Evolutionary conservation across 2,113 vertebrate species (phyloP).

Genomic region (Tapirus terrestris): DNA sequence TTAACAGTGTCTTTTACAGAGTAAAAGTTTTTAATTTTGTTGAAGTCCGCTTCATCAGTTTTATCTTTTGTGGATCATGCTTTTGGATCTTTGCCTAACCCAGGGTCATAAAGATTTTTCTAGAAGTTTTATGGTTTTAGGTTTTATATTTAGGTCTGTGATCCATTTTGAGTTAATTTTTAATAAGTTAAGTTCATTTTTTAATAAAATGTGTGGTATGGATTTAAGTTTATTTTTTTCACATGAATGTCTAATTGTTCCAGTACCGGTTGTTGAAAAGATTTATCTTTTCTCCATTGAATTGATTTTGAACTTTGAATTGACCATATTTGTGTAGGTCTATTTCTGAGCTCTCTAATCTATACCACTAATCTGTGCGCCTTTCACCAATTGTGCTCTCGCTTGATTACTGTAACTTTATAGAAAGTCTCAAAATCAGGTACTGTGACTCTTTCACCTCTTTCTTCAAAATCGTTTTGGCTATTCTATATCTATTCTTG

Average conservation of each 20-base stretch:
- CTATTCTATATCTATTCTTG: not conserved
- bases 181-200: not conserved
- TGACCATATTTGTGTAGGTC: not conserved
- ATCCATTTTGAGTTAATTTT: slow-evolving; percentile 29
- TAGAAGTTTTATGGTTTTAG: not conserved
- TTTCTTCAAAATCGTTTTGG: slow-evolving; percentile 30
- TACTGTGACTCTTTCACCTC: not conserved
- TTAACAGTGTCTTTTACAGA: not conserved
- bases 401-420: not conserved
- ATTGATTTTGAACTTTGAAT: not conserved
- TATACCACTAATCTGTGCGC: not conserved
- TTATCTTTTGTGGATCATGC: not conserved
- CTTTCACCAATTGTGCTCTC: not conserved
- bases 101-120: not conserved
- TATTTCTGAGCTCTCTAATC: not conserved
- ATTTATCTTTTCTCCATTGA: not conserved
- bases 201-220: not conserved
- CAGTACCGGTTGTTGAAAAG: not conserved
- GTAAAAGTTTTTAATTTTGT: not conserved
- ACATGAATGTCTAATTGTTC: not conserved
- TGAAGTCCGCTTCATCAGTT: not conserved
- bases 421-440: not conserved
- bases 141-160: not conserved
- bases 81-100: not conserved
- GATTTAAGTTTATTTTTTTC: not conserved